Percentiles rank a stretch among this genome's conserved stretches.
Evolutionary conservation across 1,140 invertebrate genomes (phyloP).

Genomic region (Capitella teleta): DNA sequence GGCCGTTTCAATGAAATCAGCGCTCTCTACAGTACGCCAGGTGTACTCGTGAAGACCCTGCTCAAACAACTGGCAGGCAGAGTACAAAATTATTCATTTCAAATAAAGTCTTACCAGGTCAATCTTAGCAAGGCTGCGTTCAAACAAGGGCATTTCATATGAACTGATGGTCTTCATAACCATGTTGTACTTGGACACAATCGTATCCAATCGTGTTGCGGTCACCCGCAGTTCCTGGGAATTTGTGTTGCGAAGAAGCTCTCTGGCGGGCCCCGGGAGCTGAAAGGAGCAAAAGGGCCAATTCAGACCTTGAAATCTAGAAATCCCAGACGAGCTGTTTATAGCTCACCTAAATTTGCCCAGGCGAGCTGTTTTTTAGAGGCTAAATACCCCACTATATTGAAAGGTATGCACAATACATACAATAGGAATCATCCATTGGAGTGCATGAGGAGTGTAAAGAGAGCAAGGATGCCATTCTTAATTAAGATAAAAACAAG

Average conservation of each 20-base stretch:
- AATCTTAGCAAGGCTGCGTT: slow-evolving; percentile 34
- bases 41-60: slow-evolving; percentile 33
- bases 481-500: too few relatives aligned
- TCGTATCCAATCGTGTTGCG: slow-evolving; percentile 33
- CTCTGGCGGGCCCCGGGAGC: slow-evolving; percentile 26
- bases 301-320: too few relatives aligned
- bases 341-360: too few relatives aligned
- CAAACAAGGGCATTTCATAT: slow-evolving; percentile 38
- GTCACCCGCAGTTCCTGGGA: slow-evolving; percentile 28
- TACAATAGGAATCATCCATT: too few relatives aligned
- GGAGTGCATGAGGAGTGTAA: too few relatives aligned
- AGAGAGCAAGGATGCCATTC: too few relatives aligned
- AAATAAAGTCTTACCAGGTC: slow-evolving; percentile 23
- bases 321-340: too few relatives aligned
- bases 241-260: slow-evolving; percentile 31
- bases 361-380: too few relatives aligned
- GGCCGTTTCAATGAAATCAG: slow-evolving; percentile 39
- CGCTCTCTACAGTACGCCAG: slow-evolving; percentile 39
- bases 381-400: too few relatives aligned
- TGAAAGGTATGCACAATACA: too few relatives aligned
- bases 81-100: not conserved
- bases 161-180: slow-evolving; percentile 37
- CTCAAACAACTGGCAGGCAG: slow-evolving; percentile 15
- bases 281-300: too few relatives aligned
- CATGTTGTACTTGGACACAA: slow-evolving; percentile 40